Conservation (phyloP, 2,888 invertebrate species). For the Troides aeacus region DNA sequence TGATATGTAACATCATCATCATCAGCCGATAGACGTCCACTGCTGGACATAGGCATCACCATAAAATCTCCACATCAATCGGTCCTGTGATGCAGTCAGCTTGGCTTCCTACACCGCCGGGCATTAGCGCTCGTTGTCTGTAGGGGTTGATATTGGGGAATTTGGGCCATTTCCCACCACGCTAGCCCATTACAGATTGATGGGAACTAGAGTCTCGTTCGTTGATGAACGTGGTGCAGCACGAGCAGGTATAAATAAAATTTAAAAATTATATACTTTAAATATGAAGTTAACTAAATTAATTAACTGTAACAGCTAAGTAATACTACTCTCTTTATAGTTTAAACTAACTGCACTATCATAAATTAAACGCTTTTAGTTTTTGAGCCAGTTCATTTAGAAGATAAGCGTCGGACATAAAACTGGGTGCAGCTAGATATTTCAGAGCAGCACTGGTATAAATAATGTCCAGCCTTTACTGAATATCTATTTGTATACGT, state of each 20-base stretch:
- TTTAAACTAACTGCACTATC: conserved; percentile 18
- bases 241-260: background rate
- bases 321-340: background rate
- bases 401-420: conserved; percentile 28
- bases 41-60: too few relatives aligned
- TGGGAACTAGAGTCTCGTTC: too few relatives aligned
- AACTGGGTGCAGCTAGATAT: conserved; percentile 25
- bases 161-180: too few relatives aligned
- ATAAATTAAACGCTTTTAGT: conserved; percentile 24
- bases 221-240: too few relatives aligned
- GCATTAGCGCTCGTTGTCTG: too few relatives aligned
- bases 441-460: conserved; percentile 10
- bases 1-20: too few relatives aligned
- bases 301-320: background rate
- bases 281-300: background rate
- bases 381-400: conserved; percentile 25
- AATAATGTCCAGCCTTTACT: background rate
- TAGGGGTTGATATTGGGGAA: too few relatives aligned
- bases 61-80: too few relatives aligned
- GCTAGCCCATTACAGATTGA: too few relatives aligned
- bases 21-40: too few relatives aligned
- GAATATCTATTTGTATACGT: background rate
- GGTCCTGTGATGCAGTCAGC: too few relatives aligned
- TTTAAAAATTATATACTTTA: background rate
- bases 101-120: too few relatives aligned